These are phyloP conservation scores for Gastracanthus pulcherrimus DNA, from an alignment of 2,888 invertebrate species.

Conservation along the genomic window DNA sequence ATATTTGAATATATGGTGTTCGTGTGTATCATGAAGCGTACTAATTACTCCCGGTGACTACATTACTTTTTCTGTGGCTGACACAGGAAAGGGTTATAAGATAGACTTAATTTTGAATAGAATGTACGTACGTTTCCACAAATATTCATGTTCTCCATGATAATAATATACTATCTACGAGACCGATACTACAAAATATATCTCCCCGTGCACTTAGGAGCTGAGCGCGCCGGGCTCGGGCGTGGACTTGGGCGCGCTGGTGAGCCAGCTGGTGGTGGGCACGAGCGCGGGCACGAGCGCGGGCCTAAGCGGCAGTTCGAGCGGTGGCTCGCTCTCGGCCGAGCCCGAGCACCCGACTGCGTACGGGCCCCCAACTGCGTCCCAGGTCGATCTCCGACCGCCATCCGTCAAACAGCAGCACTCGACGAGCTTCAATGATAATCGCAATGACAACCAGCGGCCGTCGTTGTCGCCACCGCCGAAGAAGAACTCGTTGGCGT, in stretches of 20 bases:
- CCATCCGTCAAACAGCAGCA: too few relatives aligned
- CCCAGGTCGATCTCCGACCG: neutral
- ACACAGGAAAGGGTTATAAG: neutral
- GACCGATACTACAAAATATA: neutral
- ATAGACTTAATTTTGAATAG: neutral
- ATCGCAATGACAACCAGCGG: too few relatives aligned
- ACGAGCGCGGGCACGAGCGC: constrained; percentile 71
- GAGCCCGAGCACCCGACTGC: neutral
- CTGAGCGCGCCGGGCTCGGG: constrained; percentile 55
- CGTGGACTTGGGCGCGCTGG: constrained; percentile 68
- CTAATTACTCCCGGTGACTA: neutral
- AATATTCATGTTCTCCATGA: neutral
- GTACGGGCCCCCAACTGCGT: constrained; percentile 1
- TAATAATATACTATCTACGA: too few relatives aligned
- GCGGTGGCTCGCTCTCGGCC: neutral
- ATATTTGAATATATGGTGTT: too few relatives aligned
- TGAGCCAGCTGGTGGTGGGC: constrained; percentile 71
- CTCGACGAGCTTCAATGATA: too few relatives aligned
- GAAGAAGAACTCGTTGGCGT: neutral
- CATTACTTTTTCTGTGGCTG: neutral
- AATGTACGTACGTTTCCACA: neutral
- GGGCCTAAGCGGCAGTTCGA: constrained; percentile 67
- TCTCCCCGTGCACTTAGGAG: too few relatives aligned
- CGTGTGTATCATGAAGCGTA: too few relatives aligned
- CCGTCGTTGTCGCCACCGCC: constrained; percentile 13